Evolutionary conservation across 2,113 vertebrate genomes (phyloP).

Genomic region (Calyptommatus sinebrachiatus): DNA sequence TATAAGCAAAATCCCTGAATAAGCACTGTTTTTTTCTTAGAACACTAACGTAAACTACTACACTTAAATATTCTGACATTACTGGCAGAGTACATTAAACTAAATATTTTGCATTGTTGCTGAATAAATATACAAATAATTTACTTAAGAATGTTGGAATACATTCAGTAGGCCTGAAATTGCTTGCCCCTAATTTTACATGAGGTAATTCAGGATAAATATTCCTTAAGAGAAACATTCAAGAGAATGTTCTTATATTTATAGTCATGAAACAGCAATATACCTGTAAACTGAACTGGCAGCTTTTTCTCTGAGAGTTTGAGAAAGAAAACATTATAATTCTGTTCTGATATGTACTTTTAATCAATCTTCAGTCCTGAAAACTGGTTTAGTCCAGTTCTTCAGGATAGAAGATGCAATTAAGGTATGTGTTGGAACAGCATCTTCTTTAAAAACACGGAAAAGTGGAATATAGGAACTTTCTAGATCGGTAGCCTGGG

Average conservation of each 20-base stretch:
- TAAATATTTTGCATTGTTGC: background rate
- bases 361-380: too few relatives aligned
- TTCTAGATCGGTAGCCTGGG: too few relatives aligned
- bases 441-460: background rate
- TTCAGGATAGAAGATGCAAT: too few relatives aligned
- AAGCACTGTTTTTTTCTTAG: slow-evolving; percentile 6
- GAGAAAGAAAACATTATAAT: background rate
- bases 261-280: background rate
- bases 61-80: slow-evolving; percentile 1
- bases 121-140: background rate
- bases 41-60: background rate
- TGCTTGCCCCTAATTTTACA: slow-evolving; percentile 13
- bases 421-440: too few relatives aligned
- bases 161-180: background rate
- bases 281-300: slow-evolving; percentile 9
- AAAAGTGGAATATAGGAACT: background rate
- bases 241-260: slow-evolving; percentile 18
- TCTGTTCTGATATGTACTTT: too few relatives aligned
- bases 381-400: too few relatives aligned
- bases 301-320: background rate
- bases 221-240: slow-evolving; percentile 21
- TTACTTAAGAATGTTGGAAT: slow-evolving; percentile 4
- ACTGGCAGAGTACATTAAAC: slow-evolving; percentile 2
- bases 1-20: background rate
- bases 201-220: background rate